Conservation (phyloP, 1,140 invertebrate genomes). For the Saccostrea cuccullata region DNA sequence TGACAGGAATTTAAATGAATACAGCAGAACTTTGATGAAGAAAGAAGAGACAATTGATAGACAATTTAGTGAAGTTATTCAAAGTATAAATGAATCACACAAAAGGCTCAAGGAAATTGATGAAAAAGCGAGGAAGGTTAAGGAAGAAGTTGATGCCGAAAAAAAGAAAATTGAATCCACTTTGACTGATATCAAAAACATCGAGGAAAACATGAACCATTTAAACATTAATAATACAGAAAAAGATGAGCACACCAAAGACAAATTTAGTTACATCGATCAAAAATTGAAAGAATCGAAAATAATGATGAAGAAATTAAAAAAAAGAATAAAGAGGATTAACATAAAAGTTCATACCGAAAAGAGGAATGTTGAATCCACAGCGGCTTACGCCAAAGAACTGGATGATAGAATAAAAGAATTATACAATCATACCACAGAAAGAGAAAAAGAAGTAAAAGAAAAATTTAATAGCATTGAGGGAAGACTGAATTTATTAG, state of each 20-base stretch:
- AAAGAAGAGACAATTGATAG: no score
- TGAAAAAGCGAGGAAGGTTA: no score
- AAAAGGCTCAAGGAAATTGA: no score
- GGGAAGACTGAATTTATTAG: no score
- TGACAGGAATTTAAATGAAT: no score
- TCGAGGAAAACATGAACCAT: no score
- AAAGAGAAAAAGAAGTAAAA: conserved; percentile 39
- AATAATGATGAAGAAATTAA: background rate
- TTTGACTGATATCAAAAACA: no score
- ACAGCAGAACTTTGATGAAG: no score
- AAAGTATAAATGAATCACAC: no score
- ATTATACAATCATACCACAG: conserved; percentile 45
- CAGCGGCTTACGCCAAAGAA: background rate
- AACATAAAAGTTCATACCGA: background rate
- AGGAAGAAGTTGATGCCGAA: no score
- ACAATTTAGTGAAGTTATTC: no score
- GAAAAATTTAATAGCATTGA: background rate
- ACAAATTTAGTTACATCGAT: background rate
- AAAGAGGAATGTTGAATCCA: background rate
- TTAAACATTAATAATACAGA: background rate
- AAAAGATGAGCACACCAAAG: background rate
- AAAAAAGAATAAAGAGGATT: background rate
- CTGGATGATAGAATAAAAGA: background rate
- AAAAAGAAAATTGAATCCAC: no score
- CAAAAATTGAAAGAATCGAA: background rate